Percentiles rank a stretch among this genome's conserved stretches.
These are phyloP conservation scores for Drosophila kanapiae DNA, from an alignment of 1,140 invertebrate species.

Conservation along the genomic window DNA sequence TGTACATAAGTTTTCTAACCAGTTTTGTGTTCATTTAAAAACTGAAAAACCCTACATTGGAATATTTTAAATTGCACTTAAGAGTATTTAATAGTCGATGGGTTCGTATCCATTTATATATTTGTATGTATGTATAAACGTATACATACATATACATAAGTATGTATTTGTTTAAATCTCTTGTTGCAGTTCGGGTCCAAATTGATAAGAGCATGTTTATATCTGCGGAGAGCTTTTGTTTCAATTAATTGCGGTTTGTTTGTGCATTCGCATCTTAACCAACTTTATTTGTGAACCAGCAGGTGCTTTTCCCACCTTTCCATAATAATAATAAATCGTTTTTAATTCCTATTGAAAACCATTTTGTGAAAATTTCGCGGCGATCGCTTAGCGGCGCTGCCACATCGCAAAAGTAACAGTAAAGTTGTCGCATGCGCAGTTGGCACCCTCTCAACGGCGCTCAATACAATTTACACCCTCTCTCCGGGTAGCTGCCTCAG, in stretches of 20 bases:
- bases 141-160: too few relatives aligned
- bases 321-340: background rate
- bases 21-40: background rate
- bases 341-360: background rate
- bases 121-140: too few relatives aligned
- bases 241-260: background rate
- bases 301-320: background rate
- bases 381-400: slow-evolving; percentile 42
- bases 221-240: slow-evolving; percentile 1
- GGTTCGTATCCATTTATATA: too few relatives aligned
- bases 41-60: background rate
- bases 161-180: slow-evolving; percentile 3
- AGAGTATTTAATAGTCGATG: background rate
- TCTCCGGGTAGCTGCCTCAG: slow-evolving; percentile 53
- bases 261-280: background rate
- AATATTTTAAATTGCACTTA: background rate
- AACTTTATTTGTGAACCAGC: background rate
- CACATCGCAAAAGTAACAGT: slow-evolving; percentile 44
- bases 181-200: background rate
- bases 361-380: slow-evolving; percentile 3
- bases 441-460: slow-evolving; percentile 8
- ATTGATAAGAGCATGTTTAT: slow-evolving; percentile 1
- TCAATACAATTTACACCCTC: slow-evolving; percentile 55
- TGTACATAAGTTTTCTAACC: background rate
- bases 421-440: slow-evolving; percentile 79